phyloP scores from a whole-genome alignment of 2,113 vertebrate genomes.

The Egretta garzetta region DNA sequence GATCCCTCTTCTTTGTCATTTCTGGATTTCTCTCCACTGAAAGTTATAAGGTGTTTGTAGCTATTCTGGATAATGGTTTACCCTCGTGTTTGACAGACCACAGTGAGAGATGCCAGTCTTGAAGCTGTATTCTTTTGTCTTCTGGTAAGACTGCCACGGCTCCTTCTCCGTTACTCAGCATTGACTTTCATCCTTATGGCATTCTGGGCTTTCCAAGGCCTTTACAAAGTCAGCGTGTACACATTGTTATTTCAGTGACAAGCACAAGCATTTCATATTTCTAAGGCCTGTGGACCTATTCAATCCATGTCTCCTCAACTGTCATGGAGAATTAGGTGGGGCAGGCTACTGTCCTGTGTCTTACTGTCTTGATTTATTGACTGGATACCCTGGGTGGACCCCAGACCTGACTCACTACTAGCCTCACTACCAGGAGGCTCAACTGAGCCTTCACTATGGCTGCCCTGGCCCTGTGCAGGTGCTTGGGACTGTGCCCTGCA shows the following conservation, averaged over 20 bases:
- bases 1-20: background rate
- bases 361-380: background rate
- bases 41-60: background rate
- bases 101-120: background rate
- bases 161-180: background rate
- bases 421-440: background rate
- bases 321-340: background rate
- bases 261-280: background rate
- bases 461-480: background rate
- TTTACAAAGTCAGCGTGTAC: background rate
- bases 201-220: background rate
- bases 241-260: background rate
- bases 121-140: background rate
- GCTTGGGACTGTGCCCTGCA: background rate
- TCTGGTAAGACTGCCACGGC: background rate
- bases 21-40: background rate
- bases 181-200: background rate
- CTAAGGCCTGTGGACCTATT: fast-evolving
- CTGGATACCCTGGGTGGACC: background rate
- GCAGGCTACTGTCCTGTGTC: background rate
- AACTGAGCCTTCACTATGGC: background rate
- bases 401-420: background rate
- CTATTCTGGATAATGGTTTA: background rate
- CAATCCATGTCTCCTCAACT: background rate
- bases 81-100: fast-evolving